Evolutionary conservation across 2,113 vertebrate species (phyloP).

Genomic region (Microtus richardsoni): DNA sequence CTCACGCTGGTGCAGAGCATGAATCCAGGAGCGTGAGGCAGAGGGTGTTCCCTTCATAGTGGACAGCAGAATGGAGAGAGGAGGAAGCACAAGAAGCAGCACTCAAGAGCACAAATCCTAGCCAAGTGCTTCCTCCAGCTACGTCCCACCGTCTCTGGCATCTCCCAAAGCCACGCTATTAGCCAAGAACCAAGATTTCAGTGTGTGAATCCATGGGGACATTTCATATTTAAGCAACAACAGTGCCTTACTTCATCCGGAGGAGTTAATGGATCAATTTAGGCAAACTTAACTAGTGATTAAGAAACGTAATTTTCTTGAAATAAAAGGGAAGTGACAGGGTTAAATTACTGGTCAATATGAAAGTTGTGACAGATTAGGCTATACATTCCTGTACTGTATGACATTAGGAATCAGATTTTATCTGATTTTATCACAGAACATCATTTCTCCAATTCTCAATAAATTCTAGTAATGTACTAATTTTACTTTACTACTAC

Average conservation of each 20-base stretch:
- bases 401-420: not conserved
- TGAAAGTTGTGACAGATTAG: not conserved
- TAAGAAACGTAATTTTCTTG: not conserved
- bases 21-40: not conserved
- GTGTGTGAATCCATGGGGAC: not conserved
- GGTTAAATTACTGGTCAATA: slow-evolving; percentile 9
- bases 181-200: not conserved
- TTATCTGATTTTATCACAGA: not conserved
- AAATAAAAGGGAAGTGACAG: slow-evolving; percentile 7
- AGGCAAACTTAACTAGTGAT: not conserved
- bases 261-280: not conserved
- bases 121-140: not conserved
- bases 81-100: not conserved
- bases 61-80: not conserved
- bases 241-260: not conserved
- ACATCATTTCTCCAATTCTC: not conserved
- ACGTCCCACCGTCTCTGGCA: accelerated
- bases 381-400: not conserved
- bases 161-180: not conserved
- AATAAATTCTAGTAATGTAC: not conserved
- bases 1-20: not conserved
- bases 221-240: not conserved
- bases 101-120: not conserved
- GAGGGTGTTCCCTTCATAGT: not conserved
- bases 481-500: not conserved